These are phyloP conservation scores for Zaprionus ghesquierei DNA, from an alignment of 1,140 invertebrate genomes.

Conservation along the genomic window DNA sequence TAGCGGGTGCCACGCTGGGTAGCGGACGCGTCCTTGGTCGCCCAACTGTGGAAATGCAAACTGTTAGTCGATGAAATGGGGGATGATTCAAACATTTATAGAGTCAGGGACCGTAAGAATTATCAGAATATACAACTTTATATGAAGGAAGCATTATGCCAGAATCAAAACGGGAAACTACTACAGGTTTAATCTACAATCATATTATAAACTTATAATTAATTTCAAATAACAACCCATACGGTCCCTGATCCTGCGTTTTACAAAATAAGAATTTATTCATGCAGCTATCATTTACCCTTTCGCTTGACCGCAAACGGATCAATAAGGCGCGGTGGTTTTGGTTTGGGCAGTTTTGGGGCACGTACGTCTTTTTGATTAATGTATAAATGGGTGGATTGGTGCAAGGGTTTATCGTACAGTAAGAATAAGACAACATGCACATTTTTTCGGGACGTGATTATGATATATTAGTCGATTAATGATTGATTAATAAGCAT, in stretches of 20 bases:
- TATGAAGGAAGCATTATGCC: background rate
- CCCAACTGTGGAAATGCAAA: conserved; percentile 71
- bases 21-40: conserved; percentile 82
- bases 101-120: conserved; percentile 38
- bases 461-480: conserved; percentile 5
- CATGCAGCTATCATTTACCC: conserved; percentile 56
- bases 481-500: background rate
- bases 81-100: conserved; percentile 22
- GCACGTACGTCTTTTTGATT: conserved; percentile 35
- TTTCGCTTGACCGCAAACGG: conserved; percentile 79
- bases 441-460: conserved; percentile 1
- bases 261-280: background rate
- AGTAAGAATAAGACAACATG: conserved; percentile 5
- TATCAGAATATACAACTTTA: background rate
- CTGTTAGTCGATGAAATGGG: conserved; percentile 63
- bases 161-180: background rate
- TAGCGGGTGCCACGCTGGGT: conserved; percentile 36
- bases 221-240: conserved; percentile 6
- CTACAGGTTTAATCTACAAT: background rate
- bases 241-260: conserved; percentile 22
- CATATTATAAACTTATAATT: background rate
- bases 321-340: conserved; percentile 66
- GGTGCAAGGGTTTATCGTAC: conserved; percentile 8
- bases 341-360: conserved; percentile 53
- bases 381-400: conserved; percentile 18